phyloP scores from a whole-genome alignment of 2,797 vertebrate species.

The Hypotaenidia philippensis region DNA sequence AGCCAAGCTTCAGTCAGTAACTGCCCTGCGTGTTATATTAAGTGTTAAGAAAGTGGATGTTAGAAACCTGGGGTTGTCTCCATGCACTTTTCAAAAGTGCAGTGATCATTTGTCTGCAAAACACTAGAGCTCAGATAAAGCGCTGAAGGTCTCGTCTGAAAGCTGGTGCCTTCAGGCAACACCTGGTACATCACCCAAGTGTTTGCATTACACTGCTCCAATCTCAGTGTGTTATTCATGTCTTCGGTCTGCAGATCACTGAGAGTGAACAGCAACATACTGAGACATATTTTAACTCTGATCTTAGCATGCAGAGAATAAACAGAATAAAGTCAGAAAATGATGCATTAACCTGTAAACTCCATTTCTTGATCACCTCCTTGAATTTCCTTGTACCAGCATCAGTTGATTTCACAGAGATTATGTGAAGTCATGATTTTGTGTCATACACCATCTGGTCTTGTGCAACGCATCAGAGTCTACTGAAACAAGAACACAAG shows the following conservation, averaged over 20 bases:
- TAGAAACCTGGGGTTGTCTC: slow-evolving; percentile 1
- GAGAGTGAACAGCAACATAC: neutral
- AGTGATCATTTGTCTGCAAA: slow-evolving; percentile 18
- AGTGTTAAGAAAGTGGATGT: slow-evolving; percentile 22
- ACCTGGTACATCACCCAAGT: slow-evolving; percentile 6
- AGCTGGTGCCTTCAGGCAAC: neutral
- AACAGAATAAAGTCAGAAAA: neutral
- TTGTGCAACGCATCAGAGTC: neutral
- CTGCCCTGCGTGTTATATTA: slow-evolving; percentile 30
- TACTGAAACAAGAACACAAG: neutral
- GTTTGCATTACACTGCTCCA: neutral
- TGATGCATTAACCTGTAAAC: neutral
- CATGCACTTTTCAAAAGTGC: neutral
- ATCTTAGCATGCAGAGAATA: neutral
- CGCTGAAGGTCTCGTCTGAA: neutral
- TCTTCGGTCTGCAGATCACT: neutral
- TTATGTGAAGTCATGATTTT: neutral
- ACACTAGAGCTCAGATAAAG: slow-evolving; percentile 16
- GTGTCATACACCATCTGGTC: neutral
- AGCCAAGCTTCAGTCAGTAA: slow-evolving; percentile 44
- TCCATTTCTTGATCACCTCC: neutral
- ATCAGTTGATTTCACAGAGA: neutral
- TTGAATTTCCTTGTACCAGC: neutral
- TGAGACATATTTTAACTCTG: neutral
- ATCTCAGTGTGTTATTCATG: neutral